phyloP scores from a whole-genome alignment of 2,797 vertebrate genomes.

The Falco berigora region DNA sequence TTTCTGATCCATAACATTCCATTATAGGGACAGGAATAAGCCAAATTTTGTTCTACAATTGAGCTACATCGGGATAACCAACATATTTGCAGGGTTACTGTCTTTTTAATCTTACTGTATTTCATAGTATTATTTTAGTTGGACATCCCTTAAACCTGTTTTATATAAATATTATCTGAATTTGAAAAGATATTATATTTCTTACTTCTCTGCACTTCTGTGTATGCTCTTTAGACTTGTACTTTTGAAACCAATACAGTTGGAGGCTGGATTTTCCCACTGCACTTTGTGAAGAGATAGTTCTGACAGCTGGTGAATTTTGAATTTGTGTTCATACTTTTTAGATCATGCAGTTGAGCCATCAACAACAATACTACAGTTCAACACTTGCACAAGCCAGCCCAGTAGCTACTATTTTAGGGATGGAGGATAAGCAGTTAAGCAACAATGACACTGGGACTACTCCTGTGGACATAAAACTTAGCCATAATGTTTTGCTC shows the following conservation, averaged over 20 bases:
- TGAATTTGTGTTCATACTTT: neutral
- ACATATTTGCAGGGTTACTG: neutral
- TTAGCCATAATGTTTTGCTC: neutral
- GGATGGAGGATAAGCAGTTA: neutral
- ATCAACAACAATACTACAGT: neutral
- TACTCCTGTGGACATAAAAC: neutral
- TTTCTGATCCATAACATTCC: neutral
- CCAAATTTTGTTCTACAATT: neutral
- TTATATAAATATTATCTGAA: neutral
- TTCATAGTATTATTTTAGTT: neutral
- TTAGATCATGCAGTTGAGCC: neutral
- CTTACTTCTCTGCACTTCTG: neutral
- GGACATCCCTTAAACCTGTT: neutral
- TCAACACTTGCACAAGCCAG: neutral
- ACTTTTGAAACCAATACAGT: neutral
- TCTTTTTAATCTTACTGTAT: neutral
- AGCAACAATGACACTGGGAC: neutral
- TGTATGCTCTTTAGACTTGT: neutral
- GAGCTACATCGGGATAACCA: neutral
- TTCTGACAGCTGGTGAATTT: neutral
- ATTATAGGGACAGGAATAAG: neutral
- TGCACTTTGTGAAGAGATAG: neutral
- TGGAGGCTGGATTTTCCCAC: neutral
- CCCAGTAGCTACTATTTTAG: neutral
- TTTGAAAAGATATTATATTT: neutral